These are phyloP conservation scores for Erebia aethiops DNA, from an alignment of 2,888 invertebrate genomes.

Conservation along the genomic window DNA sequence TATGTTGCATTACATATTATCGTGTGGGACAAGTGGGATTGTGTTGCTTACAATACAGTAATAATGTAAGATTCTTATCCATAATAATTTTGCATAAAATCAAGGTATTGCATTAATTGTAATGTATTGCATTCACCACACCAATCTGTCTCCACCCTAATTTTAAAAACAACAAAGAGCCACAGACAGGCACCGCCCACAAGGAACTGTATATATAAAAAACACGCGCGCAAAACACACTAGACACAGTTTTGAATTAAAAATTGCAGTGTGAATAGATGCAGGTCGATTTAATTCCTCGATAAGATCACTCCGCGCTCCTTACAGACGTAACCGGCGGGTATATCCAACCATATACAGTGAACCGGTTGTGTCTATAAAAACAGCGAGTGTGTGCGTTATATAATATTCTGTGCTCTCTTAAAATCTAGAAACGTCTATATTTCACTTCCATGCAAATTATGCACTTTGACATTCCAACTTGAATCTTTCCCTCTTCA, in stretches of 20 bases:
- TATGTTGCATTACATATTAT: too few species aligned
- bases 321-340: slow-evolving; percentile 48
- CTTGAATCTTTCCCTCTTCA: slow-evolving; percentile 5
- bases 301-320: slow-evolving; percentile 49
- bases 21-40: too few species aligned
- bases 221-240: slow-evolving; percentile 59
- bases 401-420: slow-evolving; percentile 31
- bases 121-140: too few species aligned
- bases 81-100: too few species aligned
- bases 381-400: slow-evolving; percentile 45
- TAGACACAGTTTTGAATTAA: slow-evolving; percentile 73
- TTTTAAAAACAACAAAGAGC: neutral
- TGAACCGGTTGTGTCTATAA: slow-evolving; percentile 47
- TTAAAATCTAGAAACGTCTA: slow-evolving; percentile 33
- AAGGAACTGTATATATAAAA: slow-evolving; percentile 45
- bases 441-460: slow-evolving; percentile 13
- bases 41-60: too few species aligned
- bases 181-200: slow-evolving; percentile 23
- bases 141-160: too few species aligned
- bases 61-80: too few species aligned
- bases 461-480: slow-evolving; percentile 21
- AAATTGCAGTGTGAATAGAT: slow-evolving; percentile 68
- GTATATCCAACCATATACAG: slow-evolving; percentile 48
- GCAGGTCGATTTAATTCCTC: slow-evolving; percentile 52
- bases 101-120: too few species aligned